Percentiles rank a stretch among this genome's conserved stretches.
Conservation (phyloP, 2,888 invertebrate genomes). For the Gymnocheta viridis region DNA sequence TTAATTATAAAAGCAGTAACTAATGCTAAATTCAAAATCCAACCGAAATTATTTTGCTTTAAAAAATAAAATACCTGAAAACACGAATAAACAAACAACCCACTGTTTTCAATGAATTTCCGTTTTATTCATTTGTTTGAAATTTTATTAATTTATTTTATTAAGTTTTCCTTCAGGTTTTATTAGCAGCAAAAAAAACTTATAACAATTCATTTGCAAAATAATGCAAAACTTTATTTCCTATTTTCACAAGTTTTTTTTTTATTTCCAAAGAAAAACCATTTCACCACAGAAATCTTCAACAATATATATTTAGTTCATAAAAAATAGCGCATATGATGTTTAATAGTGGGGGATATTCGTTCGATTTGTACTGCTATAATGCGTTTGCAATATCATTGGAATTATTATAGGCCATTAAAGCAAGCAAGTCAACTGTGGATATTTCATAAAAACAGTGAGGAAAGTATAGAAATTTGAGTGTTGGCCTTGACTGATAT, state of each 20-base stretch:
- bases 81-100: neutral
- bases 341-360: neutral
- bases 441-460: too few species aligned
- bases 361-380: conserved; percentile 15
- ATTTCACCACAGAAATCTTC: conserved; percentile 2
- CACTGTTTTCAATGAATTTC: conserved; percentile 34
- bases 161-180: neutral
- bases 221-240: neutral
- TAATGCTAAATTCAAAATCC: too few species aligned
- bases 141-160: conserved; percentile 30
- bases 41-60: too few species aligned
- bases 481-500: too few species aligned
- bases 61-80: too few species aligned
- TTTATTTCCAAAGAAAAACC: conserved; percentile 25
- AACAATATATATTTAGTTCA: conserved; percentile 47
- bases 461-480: too few species aligned
- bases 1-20: too few species aligned
- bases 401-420: neutral
- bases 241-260: neutral
- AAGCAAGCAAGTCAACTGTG: too few species aligned
- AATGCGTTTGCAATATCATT: neutral
- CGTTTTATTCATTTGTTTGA: neutral
- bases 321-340: conserved; percentile 24
- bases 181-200: neutral
- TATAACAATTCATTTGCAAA: conserved; percentile 2